These are phyloP conservation scores for Acanthaster planci DNA, from an alignment of 35 echinoderm and acorn worm species.

Conservation along the genomic window DNA sequence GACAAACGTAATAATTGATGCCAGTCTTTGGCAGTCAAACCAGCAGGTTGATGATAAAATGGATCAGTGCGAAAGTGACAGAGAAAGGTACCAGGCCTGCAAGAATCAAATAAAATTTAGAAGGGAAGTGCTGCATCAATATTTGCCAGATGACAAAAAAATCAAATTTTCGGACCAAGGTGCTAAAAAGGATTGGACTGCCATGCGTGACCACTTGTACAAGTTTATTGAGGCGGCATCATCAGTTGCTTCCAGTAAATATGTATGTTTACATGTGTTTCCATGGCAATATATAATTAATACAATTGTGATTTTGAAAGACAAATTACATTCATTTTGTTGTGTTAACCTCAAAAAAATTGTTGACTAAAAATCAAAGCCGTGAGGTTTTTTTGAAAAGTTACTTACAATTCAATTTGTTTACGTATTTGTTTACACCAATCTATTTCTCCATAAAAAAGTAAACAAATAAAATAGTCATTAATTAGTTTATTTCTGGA, in stretches of 20 bases:
- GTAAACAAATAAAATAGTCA: too few species aligned
- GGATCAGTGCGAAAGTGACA: slow-evolving; percentile 45
- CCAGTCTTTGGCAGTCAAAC: slow-evolving; percentile 39
- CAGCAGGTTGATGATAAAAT: slow-evolving; percentile 46
- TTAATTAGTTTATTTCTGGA: too few species aligned
- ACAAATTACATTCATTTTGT: too few species aligned
- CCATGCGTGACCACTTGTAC: slow-evolving; percentile 25
- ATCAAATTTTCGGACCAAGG: slow-evolving; percentile 45
- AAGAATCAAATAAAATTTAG: slow-evolving; percentile 61
- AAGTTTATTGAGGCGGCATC: slow-evolving; percentile 17
- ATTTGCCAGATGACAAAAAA: slow-evolving; percentile 20
- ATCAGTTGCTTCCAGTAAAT: not conserved
- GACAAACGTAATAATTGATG: slow-evolving; percentile 36
- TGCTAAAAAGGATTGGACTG: slow-evolving; percentile 3
- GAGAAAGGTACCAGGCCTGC: slow-evolving; percentile 40
- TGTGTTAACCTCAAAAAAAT: too few species aligned
- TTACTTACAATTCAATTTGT: too few species aligned
- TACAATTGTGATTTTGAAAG: too few species aligned
- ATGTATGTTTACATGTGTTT: too few species aligned
- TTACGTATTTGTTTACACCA: too few species aligned
- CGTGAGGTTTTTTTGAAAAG: too few species aligned
- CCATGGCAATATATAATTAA: too few species aligned
- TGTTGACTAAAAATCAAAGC: too few species aligned
- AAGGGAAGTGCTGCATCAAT: slow-evolving; percentile 36
- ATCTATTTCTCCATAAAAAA: too few species aligned